phyloP scores from a whole-genome alignment of 2,888 invertebrate genomes.

The Tiphia femorata region DNA sequence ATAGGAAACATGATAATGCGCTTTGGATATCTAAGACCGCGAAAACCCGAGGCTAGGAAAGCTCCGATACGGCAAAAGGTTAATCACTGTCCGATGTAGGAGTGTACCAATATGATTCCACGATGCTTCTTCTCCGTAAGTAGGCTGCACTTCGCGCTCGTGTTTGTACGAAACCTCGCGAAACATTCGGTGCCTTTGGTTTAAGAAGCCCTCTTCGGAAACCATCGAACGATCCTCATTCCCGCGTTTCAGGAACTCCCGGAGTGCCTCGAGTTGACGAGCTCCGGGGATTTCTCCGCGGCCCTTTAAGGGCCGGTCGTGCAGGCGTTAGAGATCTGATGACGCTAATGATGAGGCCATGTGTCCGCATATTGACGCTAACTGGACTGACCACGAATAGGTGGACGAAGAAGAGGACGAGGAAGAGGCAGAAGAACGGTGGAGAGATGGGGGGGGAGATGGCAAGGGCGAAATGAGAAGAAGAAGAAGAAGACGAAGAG shows the following conservation, averaged over 20 bases:
- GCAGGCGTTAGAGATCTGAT: conserved; percentile 54
- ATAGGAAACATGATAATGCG: conserved; percentile 42
- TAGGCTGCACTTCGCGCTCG: background rate
- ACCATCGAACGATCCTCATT: conserved; percentile 13
- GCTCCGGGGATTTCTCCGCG: conserved; percentile 17
- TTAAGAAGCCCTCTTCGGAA: conserved; percentile 29
- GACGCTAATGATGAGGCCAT: conserved; percentile 61
- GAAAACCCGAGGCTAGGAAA: conserved; percentile 41
- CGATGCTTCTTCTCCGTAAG: conserved; percentile 4
- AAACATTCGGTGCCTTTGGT: conserved; percentile 34
- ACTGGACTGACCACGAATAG: conserved; percentile 49
- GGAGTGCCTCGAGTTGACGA: background rate
- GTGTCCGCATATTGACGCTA: conserved; percentile 60
- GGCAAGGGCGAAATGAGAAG: background rate
- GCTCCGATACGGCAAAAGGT: conserved; percentile 37
- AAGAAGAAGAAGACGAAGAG: background rate
- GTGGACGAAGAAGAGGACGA: conserved; percentile 21
- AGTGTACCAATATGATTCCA: conserved; percentile 28
- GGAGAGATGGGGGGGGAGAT: conserved; percentile 1
- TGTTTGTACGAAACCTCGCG: conserved; percentile 6
- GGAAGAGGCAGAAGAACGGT: conserved; percentile 14
- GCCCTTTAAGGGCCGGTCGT: conserved; percentile 39
- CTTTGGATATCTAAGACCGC: conserved; percentile 36
- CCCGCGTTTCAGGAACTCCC: conserved; percentile 29
- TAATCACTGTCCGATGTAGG: conserved; percentile 38